A percentile compares a stretch with the other conserved stretches of the same genome.
Evolutionary conservation across 2,113 vertebrate genomes (phyloP).

Genomic region (Notiomystis cincta): DNA sequence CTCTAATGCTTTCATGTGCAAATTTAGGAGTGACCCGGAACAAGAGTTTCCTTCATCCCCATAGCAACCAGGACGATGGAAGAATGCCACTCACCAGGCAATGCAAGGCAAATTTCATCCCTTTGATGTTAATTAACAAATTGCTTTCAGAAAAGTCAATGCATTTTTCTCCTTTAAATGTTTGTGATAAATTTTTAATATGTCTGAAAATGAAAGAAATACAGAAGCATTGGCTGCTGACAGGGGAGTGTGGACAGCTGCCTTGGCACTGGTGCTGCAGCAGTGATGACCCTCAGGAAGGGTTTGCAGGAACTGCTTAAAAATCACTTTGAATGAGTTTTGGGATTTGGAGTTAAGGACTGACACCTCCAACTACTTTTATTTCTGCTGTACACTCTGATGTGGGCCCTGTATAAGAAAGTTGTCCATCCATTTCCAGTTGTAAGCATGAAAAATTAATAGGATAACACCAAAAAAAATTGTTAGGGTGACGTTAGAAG

Average conservation of each 20-base stretch:
- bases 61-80: constrained; percentile 80
- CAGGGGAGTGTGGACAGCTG: neutral
- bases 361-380: neutral
- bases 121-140: constrained; percentile 85
- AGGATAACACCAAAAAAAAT: fast-evolving
- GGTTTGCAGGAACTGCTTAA: neutral
- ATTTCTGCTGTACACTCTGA: neutral
- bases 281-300: neutral
- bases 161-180: constrained; percentile 73
- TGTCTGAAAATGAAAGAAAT: constrained; percentile 53
- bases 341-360: neutral
- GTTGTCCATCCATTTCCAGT: neutral
- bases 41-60: constrained; percentile 78
- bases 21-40: constrained; percentile 80
- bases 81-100: constrained; percentile 81
- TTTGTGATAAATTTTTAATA: constrained; percentile 76
- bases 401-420: neutral
- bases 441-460: neutral
- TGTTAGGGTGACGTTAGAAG: neutral
- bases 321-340: neutral
- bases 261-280: neutral
- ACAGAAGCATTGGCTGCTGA: neutral
- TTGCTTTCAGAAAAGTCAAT: constrained; percentile 78
- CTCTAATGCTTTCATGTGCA: constrained; percentile 81
- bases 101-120: constrained; percentile 80